Evolutionary conservation across 1,140 invertebrate species (phyloP).

Genomic region (Lucilia sericata): DNA sequence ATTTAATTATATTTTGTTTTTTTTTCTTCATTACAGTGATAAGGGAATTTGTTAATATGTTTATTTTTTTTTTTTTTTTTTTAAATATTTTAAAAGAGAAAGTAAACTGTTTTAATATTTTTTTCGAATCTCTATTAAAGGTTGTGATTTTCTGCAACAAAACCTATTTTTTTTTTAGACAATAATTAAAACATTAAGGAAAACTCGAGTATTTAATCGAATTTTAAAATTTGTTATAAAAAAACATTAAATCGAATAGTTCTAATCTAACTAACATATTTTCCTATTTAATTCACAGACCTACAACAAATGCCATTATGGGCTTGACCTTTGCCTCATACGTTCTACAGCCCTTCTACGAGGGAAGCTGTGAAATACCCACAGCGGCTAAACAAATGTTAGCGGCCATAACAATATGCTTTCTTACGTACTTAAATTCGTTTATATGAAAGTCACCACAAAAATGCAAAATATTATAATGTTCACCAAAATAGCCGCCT

Average conservation of each 20-base stretch:
- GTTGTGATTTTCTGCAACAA: too few relatives aligned
- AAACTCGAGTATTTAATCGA: too few relatives aligned
- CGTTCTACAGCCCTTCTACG: conserved; percentile 86
- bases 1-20: not conserved
- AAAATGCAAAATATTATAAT: conserved; percentile 91
- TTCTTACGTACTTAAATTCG: conserved; percentile 88
- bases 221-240: too few relatives aligned
- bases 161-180: too few relatives aligned
- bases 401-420: conserved; percentile 81
- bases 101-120: too few relatives aligned
- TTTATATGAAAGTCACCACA: conserved; percentile 89
- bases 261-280: not conserved
- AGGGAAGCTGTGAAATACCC: conserved; percentile 76
- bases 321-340: conserved; percentile 92
- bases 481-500: conserved; percentile 87
- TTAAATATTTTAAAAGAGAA: too few relatives aligned
- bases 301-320: conserved; percentile 92
- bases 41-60: too few relatives aligned
- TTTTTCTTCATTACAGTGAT: too few relatives aligned
- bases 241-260: too few relatives aligned
- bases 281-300: conserved; percentile 70
- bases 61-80: too few relatives aligned
- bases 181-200: too few relatives aligned
- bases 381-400: conserved; percentile 77
- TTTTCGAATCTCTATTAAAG: too few relatives aligned